Base-by-base conservation (phyloP, 2,888 invertebrate genomes). In the Theodoxus fluviatilis region DNA sequence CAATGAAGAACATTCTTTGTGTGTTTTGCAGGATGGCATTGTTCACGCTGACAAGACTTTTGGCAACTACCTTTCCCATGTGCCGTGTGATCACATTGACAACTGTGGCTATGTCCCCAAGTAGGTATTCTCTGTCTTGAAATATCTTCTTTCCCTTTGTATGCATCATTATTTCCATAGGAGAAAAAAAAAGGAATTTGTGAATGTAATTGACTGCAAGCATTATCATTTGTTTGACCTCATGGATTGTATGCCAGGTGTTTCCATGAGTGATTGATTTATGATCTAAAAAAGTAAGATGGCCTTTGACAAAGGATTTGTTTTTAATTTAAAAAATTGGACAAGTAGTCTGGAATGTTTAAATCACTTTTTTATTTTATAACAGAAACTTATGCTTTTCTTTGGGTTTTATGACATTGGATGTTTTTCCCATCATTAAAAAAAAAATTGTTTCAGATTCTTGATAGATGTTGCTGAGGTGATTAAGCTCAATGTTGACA, bases 401-500 rank as follows among this genome's bases (percentile, higher is more conserved):
- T 35, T 7, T 15, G 22, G 25, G 57, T 68, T 2, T 57, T 3
- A 33, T 37, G 2, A 57, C 4, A 22, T 31, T 15, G 7, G 28
- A 35, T 37, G 68, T 57, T 3, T 9, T 18, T 15, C 18, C 2
- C 15, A 3, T 3, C 4, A n/a, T n/a, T 18, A 1, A 22, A 37
- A 35, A 28, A n/a, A 63, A 18, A n/a, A 52, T 18, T 31, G 49
- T 73, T 77, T 6, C 73, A 84, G 83, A 68, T 82, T 82, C 73
- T 72, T 87, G 35, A 80, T 83, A 63, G 82, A 83, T 74, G 84
- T 84, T n/a, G 80, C 81, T 55, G 76, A 78, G 37, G 71, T 83
- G 28, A 80, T 87, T 57, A 74, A 79, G n/a, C 71, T 91, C 59
- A 91, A 92, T 86, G 90, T 92, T 37, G 90, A 91, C 69, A 91